Conservation (phyloP, 2,797 vertebrate species). For the Halcyon badia region DNA sequence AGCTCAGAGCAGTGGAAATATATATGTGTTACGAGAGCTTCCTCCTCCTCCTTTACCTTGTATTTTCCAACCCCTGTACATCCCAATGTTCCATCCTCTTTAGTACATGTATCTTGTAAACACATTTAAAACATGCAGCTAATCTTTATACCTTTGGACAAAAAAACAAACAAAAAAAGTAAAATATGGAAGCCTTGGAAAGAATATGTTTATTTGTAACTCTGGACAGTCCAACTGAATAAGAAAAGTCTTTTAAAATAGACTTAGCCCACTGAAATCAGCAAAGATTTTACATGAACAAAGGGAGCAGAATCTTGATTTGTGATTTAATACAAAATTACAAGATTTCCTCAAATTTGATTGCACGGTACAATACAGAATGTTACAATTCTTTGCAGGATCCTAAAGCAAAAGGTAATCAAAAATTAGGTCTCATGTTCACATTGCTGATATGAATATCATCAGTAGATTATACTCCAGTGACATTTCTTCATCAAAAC, state of each 20-base stretch:
- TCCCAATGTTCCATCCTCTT: neutral
- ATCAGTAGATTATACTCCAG: neutral
- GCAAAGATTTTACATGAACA: neutral
- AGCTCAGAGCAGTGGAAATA: neutral
- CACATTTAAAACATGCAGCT: neutral
- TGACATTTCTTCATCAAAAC: neutral
- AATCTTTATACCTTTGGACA: accelerated
- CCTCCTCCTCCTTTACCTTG: neutral
- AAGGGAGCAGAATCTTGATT: neutral
- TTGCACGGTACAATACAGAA: neutral
- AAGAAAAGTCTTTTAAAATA: constrained; percentile 2
- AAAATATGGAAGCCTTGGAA: neutral
- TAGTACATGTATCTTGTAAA: neutral
- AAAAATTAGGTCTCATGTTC: neutral
- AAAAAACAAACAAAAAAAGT: neutral
- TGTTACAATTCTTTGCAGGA: neutral
- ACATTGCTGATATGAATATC: neutral
- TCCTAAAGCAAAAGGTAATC: neutral
- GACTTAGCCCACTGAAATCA: neutral
- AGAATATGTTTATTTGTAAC: neutral
- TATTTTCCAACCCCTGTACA: neutral
- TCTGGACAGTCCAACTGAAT: neutral
- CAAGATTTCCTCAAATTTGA: neutral
- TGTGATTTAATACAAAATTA: neutral
- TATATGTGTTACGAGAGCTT: neutral